A percentile compares a stretch with the other conserved stretches of the same genome.
phyloP scores from a whole-genome alignment of 1,140 invertebrate species.

The Musca domestica region DNA sequence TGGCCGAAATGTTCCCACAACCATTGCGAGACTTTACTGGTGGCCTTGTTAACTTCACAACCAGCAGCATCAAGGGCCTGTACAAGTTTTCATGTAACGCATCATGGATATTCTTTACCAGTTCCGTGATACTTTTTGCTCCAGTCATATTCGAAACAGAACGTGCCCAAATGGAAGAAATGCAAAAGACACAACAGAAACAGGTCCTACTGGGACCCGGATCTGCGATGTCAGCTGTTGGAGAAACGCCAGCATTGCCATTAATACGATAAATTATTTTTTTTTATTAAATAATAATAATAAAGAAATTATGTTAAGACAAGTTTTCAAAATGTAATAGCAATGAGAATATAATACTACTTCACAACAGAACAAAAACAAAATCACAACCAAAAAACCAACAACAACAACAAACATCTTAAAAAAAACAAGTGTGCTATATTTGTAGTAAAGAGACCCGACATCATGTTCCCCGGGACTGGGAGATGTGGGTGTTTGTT shows the following conservation, averaged over 20 bases:
- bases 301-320: neutral
- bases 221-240: constrained; percentile 56
- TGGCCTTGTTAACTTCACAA: constrained; percentile 54
- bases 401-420: neutral
- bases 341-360: neutral
- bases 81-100: constrained; percentile 75
- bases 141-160: constrained; percentile 92
- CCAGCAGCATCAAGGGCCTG: constrained; percentile 61
- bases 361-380: neutral
- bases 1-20: constrained; percentile 96
- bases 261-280: constrained; percentile 27
- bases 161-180: constrained; percentile 87
- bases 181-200: constrained; percentile 89
- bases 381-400: constrained; percentile 3
- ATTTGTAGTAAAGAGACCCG: neutral
- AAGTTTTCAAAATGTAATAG: neutral
- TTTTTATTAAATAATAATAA: too few relatives aligned
- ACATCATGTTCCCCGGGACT: too few relatives aligned
- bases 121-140: constrained; percentile 85
- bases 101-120: constrained; percentile 85
- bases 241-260: constrained; percentile 42
- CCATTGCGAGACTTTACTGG: constrained; percentile 67
- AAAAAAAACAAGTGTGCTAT: constrained; percentile 1
- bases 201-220: constrained; percentile 70
- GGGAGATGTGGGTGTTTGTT: too few relatives aligned